Percentiles rank a stretch among this genome's conserved stretches.
phyloP scores from a whole-genome alignment of 2,888 invertebrate genomes.

The Prosapia bicincta region DNA sequence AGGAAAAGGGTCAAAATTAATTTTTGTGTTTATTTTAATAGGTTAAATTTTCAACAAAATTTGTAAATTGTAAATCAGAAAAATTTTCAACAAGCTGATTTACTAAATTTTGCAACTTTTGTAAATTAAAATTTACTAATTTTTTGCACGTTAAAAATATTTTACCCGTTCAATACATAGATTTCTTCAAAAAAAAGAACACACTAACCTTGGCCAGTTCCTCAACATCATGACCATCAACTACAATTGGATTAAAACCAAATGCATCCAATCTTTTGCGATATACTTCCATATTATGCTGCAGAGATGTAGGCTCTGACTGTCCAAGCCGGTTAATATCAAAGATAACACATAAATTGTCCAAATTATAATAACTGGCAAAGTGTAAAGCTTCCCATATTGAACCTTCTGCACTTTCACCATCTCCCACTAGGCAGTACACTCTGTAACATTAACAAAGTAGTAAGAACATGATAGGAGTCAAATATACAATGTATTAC shows the following conservation, averaged over 20 bases:
- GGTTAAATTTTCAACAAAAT: too few relatives aligned
- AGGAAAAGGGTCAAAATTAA: too few relatives aligned
- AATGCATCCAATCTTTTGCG: conserved; percentile 83
- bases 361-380: conserved; percentile 89
- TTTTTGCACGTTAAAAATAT: too few relatives aligned
- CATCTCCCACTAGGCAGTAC: conserved; percentile 95
- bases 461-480: too few relatives aligned
- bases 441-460: conserved; percentile 73
- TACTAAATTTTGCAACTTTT: too few relatives aligned
- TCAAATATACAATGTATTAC: too few relatives aligned
- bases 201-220: conserved; percentile 69
- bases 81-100: too few relatives aligned
- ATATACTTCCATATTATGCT: conserved; percentile 75
- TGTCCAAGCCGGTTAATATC: conserved; percentile 97
- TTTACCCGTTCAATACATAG: too few relatives aligned
- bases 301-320: conserved; percentile 91
- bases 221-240: conserved; percentile 95
- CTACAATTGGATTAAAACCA: conserved; percentile 85
- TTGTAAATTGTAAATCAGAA: too few relatives aligned
- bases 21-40: too few relatives aligned
- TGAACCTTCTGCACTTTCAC: conserved; percentile 97
- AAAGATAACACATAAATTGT: conserved; percentile 95
- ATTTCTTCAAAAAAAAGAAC: conserved; percentile 9
- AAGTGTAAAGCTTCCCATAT: conserved; percentile 97
- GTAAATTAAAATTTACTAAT: too few relatives aligned